Evolutionary conservation across 2,888 invertebrate species (phyloP).

Genomic region (Coremacera marginata): DNA sequence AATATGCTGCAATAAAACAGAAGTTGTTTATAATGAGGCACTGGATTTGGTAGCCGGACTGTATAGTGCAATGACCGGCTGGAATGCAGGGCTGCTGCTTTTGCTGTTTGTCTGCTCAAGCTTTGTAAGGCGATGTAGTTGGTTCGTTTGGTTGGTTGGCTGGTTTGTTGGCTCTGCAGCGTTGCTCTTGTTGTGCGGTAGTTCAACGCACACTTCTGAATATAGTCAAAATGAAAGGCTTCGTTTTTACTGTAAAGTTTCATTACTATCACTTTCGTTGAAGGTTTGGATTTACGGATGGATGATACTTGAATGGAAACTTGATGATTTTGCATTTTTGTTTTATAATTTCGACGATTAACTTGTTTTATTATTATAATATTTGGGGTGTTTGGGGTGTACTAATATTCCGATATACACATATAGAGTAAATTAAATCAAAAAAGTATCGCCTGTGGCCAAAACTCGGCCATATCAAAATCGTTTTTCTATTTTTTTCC

Average conservation of each 20-base stretch:
- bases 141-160: too few species aligned
- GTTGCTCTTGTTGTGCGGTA: neutral
- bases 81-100: too few species aligned
- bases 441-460: too few species aligned
- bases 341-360: neutral
- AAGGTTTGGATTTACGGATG: neutral
- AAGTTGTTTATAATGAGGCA: constrained; percentile 6
- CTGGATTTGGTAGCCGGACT: neutral
- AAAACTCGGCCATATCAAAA: too few species aligned
- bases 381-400: too few species aligned
- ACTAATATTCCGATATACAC: too few species aligned
- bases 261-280: constrained; percentile 21
- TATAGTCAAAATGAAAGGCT: neutral
- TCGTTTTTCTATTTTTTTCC: too few species aligned
- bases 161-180: neutral
- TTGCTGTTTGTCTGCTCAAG: neutral
- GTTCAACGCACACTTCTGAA: neutral
- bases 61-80: neutral
- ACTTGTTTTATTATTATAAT: neutral
- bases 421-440: too few species aligned
- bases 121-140: neutral
- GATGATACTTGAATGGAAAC: neutral
- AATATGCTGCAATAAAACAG: constrained; percentile 13
- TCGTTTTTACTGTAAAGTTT: neutral
- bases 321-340: constrained; percentile 10